Percentiles rank a stretch among this genome's conserved stretches.
These are phyloP conservation scores for Microtus ochrogaster DNA, from an alignment of 2,113 vertebrate species.

Conservation along the genomic window DNA sequence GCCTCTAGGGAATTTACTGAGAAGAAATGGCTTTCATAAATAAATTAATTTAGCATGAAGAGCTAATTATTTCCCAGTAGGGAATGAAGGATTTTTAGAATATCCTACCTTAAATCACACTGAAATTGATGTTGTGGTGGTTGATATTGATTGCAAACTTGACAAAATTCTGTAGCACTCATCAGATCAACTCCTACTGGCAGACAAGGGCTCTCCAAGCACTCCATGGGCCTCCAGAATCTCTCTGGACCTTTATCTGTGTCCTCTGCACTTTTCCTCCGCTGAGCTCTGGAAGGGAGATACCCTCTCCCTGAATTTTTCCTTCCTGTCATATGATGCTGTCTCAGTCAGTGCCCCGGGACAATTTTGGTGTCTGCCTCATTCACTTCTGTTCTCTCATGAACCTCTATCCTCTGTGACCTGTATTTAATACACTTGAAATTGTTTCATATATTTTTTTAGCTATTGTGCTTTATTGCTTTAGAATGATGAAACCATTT, in stretches of 20 bases:
- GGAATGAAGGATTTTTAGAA: background rate
- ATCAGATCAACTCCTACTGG: background rate
- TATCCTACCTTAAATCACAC: too few species aligned
- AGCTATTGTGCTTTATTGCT: background rate
- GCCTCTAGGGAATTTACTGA: background rate
- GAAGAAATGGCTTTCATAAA: background rate
- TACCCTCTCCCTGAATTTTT: rapidly evolving
- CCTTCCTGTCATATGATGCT: background rate
- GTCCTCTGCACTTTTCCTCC: rapidly evolving
- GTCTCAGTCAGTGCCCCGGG: rapidly evolving
- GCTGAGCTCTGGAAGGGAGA: rapidly evolving
- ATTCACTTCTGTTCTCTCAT: background rate
- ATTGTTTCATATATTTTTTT: background rate
- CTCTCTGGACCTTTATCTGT: too few species aligned
- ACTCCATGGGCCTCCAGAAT: background rate
- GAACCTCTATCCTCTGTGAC: background rate
- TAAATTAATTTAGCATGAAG: background rate
- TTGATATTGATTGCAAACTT: background rate
- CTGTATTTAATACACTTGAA: background rate
- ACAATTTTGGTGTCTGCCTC: background rate
- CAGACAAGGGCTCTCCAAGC: background rate
- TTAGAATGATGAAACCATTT: background rate
- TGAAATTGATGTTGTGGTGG: background rate
- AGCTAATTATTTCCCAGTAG: background rate
- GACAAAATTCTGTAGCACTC: background rate